These are phyloP conservation scores for Agriotes lineatus DNA, from an alignment of 2,888 invertebrate genomes.

Conservation along the genomic window DNA sequence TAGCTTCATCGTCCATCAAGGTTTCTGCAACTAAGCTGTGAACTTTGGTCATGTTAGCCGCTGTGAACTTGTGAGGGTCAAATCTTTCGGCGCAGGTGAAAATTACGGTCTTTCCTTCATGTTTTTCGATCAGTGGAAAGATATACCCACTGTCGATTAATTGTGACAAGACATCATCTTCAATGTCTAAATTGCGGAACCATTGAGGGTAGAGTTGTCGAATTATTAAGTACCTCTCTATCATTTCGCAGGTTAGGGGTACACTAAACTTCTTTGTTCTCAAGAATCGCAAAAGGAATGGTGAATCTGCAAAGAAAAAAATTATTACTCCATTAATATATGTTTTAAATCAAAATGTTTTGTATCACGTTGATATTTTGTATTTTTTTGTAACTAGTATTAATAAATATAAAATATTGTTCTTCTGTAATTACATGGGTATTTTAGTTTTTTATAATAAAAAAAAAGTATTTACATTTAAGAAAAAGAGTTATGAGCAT, in stretches of 20 bases:
- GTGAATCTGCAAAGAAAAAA: conserved; percentile 71
- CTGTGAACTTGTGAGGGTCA: conserved; percentile 70
- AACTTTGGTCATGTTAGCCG: conserved; percentile 86
- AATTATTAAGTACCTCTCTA: conserved; percentile 88
- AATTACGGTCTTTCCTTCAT: conserved; percentile 83
- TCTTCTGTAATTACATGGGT: too few species aligned
- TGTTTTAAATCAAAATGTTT: too few species aligned
- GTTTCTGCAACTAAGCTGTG: conserved; percentile 89
- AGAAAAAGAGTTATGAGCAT: too few species aligned
- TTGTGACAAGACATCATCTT: conserved; percentile 83
- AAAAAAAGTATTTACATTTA: too few species aligned
- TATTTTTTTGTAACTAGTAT: too few species aligned
- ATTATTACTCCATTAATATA: too few species aligned
- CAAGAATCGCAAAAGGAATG: conserved; percentile 86
- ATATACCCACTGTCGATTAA: conserved; percentile 86
- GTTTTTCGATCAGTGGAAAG: conserved; percentile 80
- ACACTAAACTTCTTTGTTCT: conserved; percentile 90
- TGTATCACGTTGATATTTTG: too few species aligned
- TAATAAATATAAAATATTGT: too few species aligned
- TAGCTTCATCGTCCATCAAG: conserved; percentile 86
- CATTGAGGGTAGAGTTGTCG: conserved; percentile 87
- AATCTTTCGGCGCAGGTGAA: conserved; percentile 81
- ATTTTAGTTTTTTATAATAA: too few species aligned
- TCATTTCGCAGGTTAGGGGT: conserved; percentile 86
- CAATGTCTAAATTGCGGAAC: conserved; percentile 85